phyloP scores from a whole-genome alignment of 2,888 invertebrate genomes.

The Dilophus febrilis region DNA sequence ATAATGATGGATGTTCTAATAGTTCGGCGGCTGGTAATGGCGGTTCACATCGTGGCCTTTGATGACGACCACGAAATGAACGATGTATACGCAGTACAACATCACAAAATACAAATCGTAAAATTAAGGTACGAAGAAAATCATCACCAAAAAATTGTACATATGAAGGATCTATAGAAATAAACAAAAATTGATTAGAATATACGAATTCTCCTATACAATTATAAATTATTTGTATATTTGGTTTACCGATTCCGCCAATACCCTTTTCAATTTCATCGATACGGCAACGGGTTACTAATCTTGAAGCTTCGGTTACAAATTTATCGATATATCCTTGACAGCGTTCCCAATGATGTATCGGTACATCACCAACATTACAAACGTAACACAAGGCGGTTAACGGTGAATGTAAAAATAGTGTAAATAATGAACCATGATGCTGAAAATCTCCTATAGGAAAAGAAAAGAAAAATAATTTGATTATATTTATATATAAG shows the following conservation, averaged over 20 bases:
- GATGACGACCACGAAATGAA: slow-evolving; percentile 66
- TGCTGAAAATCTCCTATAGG: slow-evolving; percentile 64
- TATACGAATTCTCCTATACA: too few relatives aligned
- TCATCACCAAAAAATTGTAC: slow-evolving; percentile 89
- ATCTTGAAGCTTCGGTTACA: slow-evolving; percentile 70
- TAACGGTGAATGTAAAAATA: slow-evolving; percentile 88
- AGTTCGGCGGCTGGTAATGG: slow-evolving; percentile 73
- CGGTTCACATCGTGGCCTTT: slow-evolving; percentile 73
- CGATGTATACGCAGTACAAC: slow-evolving; percentile 77
- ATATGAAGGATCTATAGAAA: slow-evolving; percentile 42
- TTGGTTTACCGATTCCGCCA: slow-evolving; percentile 26
- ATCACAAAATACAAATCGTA: slow-evolving; percentile 88
- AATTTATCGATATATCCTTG: slow-evolving; percentile 77
- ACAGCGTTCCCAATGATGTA: slow-evolving; percentile 81
- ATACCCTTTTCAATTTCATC: slow-evolving; percentile 42
- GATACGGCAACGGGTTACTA: slow-evolving; percentile 65
- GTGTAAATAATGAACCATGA: slow-evolving; percentile 83
- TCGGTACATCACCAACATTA: slow-evolving; percentile 68
- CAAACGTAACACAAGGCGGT: slow-evolving; percentile 84
- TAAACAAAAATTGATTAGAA: neutral
- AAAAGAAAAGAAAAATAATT: too few relatives aligned
- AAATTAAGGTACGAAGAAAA: slow-evolving; percentile 71
- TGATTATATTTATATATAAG: too few relatives aligned
- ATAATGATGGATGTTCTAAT: slow-evolving; percentile 64
- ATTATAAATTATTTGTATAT: neutral